phyloP scores from a whole-genome alignment of 2,797 vertebrate genomes.

The Semotilus atromaculatus region DNA sequence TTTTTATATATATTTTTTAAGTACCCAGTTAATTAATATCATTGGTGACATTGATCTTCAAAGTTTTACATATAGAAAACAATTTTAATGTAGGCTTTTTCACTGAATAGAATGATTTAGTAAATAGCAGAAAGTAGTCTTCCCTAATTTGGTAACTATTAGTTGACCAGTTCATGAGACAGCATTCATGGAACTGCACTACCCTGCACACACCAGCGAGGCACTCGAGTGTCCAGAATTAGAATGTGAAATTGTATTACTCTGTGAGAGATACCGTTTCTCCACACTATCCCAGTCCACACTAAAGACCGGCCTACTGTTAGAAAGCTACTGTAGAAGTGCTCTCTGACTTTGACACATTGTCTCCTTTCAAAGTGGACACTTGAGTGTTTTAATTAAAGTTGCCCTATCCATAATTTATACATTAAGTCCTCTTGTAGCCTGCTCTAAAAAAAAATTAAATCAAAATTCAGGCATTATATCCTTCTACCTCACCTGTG shows the following conservation, averaged over 20 bases:
- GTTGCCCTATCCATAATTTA: background rate
- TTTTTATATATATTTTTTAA: background rate
- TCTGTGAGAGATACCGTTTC: conserved; percentile 70
- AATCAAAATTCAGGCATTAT: background rate
- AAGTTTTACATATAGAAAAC: background rate
- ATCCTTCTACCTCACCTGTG: background rate
- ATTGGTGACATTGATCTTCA: background rate
- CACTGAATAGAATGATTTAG: background rate
- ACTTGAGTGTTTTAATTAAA: background rate
- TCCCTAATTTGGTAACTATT: background rate
- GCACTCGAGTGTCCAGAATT: conserved; percentile 38
- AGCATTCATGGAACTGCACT: conserved; percentile 20
- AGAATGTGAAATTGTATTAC: conserved; percentile 59
- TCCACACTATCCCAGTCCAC: conserved; percentile 75
- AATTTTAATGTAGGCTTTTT: background rate
- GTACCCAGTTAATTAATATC: background rate
- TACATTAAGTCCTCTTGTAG: background rate
- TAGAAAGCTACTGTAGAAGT: background rate
- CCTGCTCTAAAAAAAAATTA: background rate
- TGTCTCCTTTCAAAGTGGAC: background rate
- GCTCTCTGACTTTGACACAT: background rate
- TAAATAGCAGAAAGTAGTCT: background rate
- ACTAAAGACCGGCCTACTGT: conserved; percentile 66
- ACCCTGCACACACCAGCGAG: conserved; percentile 13
- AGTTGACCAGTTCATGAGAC: background rate